These are phyloP conservation scores for Pseudonaja textilis DNA, from an alignment of 2,113 vertebrate genomes.

Conservation along the genomic window DNA sequence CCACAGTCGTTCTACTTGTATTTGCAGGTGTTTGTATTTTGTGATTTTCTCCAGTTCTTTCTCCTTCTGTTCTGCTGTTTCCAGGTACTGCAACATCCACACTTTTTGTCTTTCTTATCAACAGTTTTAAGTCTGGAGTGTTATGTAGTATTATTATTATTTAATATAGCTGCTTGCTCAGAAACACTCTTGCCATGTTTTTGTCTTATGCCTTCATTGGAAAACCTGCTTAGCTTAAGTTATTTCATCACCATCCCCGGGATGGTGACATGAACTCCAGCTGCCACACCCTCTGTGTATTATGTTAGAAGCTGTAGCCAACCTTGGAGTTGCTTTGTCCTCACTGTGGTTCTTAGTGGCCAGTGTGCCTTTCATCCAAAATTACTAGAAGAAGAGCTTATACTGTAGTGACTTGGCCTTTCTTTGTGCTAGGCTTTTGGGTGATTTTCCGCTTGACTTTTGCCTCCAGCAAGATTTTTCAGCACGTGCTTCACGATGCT, in stretches of 20 bases:
- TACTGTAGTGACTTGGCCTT: constrained; percentile 71
- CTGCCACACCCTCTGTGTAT: constrained; percentile 89
- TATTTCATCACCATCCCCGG: constrained; percentile 56
- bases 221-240: constrained; percentile 32
- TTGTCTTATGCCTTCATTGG: not conserved
- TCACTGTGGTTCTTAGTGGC: constrained; percentile 86
- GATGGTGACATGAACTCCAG: constrained; percentile 81
- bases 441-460: constrained; percentile 76
- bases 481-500: constrained; percentile 84
- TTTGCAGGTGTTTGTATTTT: not conserved
- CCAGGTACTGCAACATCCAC: not conserved
- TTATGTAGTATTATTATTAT: not conserved
- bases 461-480: constrained; percentile 82
- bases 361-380: constrained; percentile 82
- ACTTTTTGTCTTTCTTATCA: not conserved
- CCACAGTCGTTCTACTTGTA: not conserved
- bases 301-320: constrained; percentile 81
- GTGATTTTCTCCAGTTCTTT: not conserved
- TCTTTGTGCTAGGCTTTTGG: constrained; percentile 74
- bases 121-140: not conserved
- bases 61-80: not conserved
- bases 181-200: constrained; percentile 31
- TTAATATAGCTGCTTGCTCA: not conserved
- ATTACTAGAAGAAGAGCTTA: constrained; percentile 73
- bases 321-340: constrained; percentile 77